Evolutionary conservation across 2,888 invertebrate species (phyloP).

Genomic region (Hirtodrosophila alboralis): DNA sequence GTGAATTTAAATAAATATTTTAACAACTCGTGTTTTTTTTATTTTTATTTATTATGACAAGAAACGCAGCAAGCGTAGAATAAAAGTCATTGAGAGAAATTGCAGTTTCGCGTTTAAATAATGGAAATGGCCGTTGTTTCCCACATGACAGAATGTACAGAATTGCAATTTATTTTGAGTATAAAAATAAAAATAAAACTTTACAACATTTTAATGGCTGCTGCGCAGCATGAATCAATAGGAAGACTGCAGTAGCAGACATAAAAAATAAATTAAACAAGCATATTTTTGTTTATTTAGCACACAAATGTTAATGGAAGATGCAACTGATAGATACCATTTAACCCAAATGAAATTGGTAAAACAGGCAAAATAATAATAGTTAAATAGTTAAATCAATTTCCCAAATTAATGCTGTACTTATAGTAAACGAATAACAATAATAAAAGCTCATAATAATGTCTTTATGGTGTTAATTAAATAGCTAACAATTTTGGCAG

Average conservation of each 20-base stretch:
- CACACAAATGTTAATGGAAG: slow-evolving; percentile 3
- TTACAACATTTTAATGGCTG: slow-evolving; percentile 31
- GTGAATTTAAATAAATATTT: slow-evolving; percentile 53
- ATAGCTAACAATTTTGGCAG: too few relatives aligned
- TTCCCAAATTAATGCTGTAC: too few relatives aligned
- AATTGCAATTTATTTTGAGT: slow-evolving; percentile 35
- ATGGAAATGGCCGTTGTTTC: slow-evolving; percentile 42
- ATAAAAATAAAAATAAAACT: slow-evolving; percentile 31
- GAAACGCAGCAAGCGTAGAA: slow-evolving; percentile 34
- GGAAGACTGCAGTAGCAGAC: slow-evolving; percentile 15
- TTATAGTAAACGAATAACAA: too few relatives aligned
- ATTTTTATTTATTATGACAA: slow-evolving; percentile 48
- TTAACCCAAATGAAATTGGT: background rate
- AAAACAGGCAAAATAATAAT: too few relatives aligned
- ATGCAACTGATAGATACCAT: slow-evolving; percentile 16
- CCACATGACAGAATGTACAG: slow-evolving; percentile 26
- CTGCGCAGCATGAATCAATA: slow-evolving; percentile 40
- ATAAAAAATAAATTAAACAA: slow-evolving; percentile 31
- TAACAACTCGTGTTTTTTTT: slow-evolving; percentile 36
- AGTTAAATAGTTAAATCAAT: too few relatives aligned
- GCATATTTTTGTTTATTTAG: slow-evolving; percentile 20
- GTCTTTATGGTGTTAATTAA: too few relatives aligned
- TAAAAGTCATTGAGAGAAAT: slow-evolving; percentile 34
- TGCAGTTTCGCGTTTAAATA: slow-evolving; percentile 6
- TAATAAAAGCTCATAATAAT: too few relatives aligned